Conservation (phyloP, 2,797 vertebrate species). For the Danio choprae region DNA sequence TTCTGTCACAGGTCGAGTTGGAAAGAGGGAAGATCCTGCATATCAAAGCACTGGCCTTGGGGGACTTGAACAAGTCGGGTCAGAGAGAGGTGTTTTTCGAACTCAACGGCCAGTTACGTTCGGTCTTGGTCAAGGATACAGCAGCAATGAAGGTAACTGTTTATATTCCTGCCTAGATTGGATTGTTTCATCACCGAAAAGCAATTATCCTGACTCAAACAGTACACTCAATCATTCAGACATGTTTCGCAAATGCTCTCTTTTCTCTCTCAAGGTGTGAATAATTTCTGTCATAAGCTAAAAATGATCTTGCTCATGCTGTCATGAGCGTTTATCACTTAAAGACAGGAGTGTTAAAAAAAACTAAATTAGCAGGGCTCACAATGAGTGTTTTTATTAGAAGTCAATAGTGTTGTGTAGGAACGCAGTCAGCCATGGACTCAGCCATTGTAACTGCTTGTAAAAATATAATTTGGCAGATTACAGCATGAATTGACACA, state of each 20-base stretch:
- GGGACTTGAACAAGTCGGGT: conserved; percentile 90
- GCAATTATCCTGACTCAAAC: conserved; percentile 41
- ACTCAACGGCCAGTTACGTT: conserved; percentile 92
- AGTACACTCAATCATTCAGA: conserved; percentile 37
- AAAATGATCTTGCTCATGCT: conserved; percentile 25
- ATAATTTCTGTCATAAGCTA: conserved; percentile 37
- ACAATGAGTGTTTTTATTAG: neutral
- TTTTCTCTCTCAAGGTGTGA: conserved; percentile 32
- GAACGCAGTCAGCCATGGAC: neutral
- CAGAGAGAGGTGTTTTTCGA: conserved; percentile 98
- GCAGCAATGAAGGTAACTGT: conserved; percentile 90
- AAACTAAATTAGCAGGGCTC: conserved; percentile 21
- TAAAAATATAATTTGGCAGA: conserved; percentile 5
- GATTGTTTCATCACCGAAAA: conserved; percentile 46
- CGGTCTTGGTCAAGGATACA: conserved; percentile 91
- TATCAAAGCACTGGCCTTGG: conserved; percentile 93
- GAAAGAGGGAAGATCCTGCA: conserved; percentile 93
- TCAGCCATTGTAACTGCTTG: neutral
- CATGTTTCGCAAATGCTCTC: conserved; percentile 33
- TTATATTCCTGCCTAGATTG: conserved; percentile 32
- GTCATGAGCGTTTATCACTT: conserved; percentile 44
- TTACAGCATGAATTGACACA: conserved; percentile 10
- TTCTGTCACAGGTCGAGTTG: conserved; percentile 71
- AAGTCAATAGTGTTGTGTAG: neutral
- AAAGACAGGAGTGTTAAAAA: conserved; percentile 8